Conservation (phyloP, 2,888 invertebrate species). For the Alcis repandata region DNA sequence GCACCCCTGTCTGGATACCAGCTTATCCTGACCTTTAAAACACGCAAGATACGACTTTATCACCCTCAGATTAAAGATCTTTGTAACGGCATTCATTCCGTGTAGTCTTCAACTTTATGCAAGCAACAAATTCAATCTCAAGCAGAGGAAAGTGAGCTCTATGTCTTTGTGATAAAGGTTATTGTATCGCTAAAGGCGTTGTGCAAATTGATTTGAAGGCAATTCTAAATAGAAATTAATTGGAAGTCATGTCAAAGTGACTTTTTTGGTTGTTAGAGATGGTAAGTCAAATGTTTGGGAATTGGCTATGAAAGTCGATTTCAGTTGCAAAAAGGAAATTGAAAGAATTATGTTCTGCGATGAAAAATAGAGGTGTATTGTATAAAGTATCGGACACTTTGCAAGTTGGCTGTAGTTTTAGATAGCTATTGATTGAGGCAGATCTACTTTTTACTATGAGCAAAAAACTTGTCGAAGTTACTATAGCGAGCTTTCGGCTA, state of each 20-base stretch:
- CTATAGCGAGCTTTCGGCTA: too few relatives aligned
- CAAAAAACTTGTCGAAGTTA: too few relatives aligned
- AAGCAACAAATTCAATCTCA: slow-evolving; percentile 6
- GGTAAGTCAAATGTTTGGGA: slow-evolving; percentile 42
- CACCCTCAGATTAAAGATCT: slow-evolving; percentile 38
- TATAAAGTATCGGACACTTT: too few relatives aligned
- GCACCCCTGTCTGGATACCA: slow-evolving; percentile 56
- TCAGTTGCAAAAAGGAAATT: neutral
- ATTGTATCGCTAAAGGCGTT: slow-evolving; percentile 26
- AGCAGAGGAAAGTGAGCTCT: slow-evolving; percentile 39
- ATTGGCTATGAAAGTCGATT: slow-evolving; percentile 25
- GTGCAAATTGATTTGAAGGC: slow-evolving; percentile 65
- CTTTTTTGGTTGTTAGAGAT: slow-evolving; percentile 53
- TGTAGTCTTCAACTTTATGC: slow-evolving; percentile 33
- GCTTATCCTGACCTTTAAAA: slow-evolving; percentile 33
- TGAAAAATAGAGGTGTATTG: neutral
- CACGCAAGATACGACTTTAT: slow-evolving; percentile 41
- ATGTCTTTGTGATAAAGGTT: slow-evolving; percentile 44
- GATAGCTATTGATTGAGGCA: too few relatives aligned
- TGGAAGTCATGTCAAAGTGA: slow-evolving; percentile 69
- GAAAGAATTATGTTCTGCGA: neutral
- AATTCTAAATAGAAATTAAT: slow-evolving; percentile 64
- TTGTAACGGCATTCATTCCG: slow-evolving; percentile 29
- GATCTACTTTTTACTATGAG: too few relatives aligned
- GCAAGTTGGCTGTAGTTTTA: too few relatives aligned